A percentile compares a stretch with the other conserved stretches of the same genome.
phyloP scores from a whole-genome alignment of 2,888 invertebrate genomes.

The Eupelmus urozonus region DNA sequence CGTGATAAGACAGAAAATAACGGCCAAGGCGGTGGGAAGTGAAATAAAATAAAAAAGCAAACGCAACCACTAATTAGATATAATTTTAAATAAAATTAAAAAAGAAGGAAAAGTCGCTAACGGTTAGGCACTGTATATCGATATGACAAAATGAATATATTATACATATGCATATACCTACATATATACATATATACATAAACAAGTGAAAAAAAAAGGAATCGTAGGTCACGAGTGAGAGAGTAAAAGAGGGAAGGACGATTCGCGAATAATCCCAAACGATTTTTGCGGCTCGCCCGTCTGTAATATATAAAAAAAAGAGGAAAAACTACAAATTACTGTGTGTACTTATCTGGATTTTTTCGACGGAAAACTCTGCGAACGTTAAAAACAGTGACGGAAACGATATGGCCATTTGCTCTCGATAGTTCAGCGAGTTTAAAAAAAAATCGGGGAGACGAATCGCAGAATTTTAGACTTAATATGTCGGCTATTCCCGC shows the following conservation, averaged over 20 bases:
- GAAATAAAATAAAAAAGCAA: not conserved
- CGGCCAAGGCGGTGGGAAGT: not conserved
- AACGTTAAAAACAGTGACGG: not conserved
- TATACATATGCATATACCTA: conserved; percentile 42
- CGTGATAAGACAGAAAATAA: conserved; percentile 10
- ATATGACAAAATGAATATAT: conserved; percentile 69
- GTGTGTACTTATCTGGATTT: conserved; percentile 28
- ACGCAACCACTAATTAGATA: conserved; percentile 66
- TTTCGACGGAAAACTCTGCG: conserved; percentile 30
- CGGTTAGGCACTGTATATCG: conserved; percentile 67
- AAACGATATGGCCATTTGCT: too few species aligned
- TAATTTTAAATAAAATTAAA: conserved; percentile 69
- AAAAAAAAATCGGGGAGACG: not conserved
- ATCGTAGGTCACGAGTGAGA: conserved; percentile 16
- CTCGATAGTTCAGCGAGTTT: too few species aligned
- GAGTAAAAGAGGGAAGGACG: not conserved
- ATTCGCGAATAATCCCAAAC: conserved; percentile 7
- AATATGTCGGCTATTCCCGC: too few species aligned
- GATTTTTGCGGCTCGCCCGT: conserved; percentile 37
- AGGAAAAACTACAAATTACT: too few species aligned
- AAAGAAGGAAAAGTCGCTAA: too few species aligned
- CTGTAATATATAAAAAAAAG: conserved; percentile 46
- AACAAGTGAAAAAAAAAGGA: conserved; percentile 6
- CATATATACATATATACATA: conserved; percentile 46
- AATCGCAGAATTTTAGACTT: too few species aligned